phyloP scores from a whole-genome alignment of 1,140 invertebrate genomes.

The Pomacea maculata region DNA sequence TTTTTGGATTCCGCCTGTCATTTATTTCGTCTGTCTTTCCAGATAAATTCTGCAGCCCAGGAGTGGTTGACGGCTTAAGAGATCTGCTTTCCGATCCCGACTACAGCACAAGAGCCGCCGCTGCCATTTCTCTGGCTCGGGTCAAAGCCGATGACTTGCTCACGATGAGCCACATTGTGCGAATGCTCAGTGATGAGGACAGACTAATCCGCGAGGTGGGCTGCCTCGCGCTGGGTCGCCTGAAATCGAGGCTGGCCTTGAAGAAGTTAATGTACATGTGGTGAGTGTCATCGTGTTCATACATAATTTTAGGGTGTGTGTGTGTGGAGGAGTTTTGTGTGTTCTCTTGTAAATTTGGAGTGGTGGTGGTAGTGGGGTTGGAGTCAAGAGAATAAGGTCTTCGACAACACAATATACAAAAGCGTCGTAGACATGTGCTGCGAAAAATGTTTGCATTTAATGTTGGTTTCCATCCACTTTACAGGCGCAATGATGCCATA shows the following conservation, averaged over 20 bases:
- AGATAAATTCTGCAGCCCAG: slow-evolving; percentile 50
- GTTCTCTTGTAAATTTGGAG: too few species aligned
- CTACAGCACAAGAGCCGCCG: slow-evolving; percentile 47
- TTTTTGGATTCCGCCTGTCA: neutral
- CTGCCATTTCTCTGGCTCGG: slow-evolving; percentile 49
- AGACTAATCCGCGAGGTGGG: slow-evolving; percentile 52
- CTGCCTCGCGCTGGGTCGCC: slow-evolving; percentile 53
- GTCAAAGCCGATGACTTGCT: slow-evolving; percentile 37
- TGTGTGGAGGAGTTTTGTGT: neutral
- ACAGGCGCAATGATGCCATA: slow-evolving; percentile 58
- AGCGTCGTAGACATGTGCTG: neutral
- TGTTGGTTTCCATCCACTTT: slow-evolving; percentile 7
- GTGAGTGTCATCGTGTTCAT: slow-evolving; percentile 27
- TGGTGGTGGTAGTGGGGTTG: neutral
- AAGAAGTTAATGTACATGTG: slow-evolving; percentile 50
- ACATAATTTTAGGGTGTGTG: too few species aligned
- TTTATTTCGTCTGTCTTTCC: neutral
- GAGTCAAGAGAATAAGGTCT: neutral
- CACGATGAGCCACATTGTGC: slow-evolving; percentile 40
- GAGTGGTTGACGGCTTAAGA: slow-evolving; percentile 48
- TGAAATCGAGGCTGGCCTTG: slow-evolving; percentile 46
- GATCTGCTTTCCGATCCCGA: slow-evolving; percentile 47
- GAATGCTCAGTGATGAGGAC: slow-evolving; percentile 49
- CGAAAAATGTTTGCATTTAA: neutral
- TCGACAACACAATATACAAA: slow-evolving; percentile 5